Evolutionary conservation across 2,113 vertebrate species (phyloP).

Genomic region (Leptodactylus fuscus): DNA sequence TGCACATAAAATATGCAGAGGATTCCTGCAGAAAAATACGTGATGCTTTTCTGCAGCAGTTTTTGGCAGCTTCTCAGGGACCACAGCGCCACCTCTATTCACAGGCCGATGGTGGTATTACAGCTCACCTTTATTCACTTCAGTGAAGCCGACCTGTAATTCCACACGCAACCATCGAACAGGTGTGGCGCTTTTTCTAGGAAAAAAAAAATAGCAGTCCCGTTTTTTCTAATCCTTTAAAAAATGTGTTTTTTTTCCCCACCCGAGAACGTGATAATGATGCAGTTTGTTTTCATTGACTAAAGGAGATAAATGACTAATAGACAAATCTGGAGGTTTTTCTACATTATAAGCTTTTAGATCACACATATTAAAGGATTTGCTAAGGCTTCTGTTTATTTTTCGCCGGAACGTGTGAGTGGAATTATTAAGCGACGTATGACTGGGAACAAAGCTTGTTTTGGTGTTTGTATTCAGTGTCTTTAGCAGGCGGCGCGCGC

Average conservation of each 20-base stretch:
- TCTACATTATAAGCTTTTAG: neutral
- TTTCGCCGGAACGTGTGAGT: neutral
- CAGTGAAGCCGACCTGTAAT: too few relatives aligned
- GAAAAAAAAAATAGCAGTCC: too few relatives aligned
- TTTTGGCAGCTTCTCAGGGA: too few relatives aligned
- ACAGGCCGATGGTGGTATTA: too few relatives aligned
- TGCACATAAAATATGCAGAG: too few relatives aligned
- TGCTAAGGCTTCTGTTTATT: slow-evolving; percentile 38
- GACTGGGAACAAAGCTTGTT: neutral
- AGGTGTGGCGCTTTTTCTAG: too few relatives aligned
- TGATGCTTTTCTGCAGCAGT: too few relatives aligned
- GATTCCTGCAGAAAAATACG: too few relatives aligned
- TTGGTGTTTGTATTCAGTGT: neutral
- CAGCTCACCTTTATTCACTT: too few relatives aligned
- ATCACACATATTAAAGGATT: slow-evolving; percentile 44
- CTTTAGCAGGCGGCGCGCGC: neutral
- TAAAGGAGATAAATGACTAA: slow-evolving; percentile 9
- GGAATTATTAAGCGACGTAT: neutral
- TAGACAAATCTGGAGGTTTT: neutral
- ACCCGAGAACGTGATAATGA: neutral
- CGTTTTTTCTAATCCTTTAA: neutral
- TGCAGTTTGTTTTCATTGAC: neutral
- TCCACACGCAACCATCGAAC: too few relatives aligned
- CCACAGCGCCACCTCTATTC: too few relatives aligned
- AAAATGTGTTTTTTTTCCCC: neutral